A percentile compares a stretch with the other conserved stretches of the same genome.
These are phyloP conservation scores for Chromis chromis DNA, from an alignment of 2,797 vertebrate species.

Conservation along the genomic window DNA sequence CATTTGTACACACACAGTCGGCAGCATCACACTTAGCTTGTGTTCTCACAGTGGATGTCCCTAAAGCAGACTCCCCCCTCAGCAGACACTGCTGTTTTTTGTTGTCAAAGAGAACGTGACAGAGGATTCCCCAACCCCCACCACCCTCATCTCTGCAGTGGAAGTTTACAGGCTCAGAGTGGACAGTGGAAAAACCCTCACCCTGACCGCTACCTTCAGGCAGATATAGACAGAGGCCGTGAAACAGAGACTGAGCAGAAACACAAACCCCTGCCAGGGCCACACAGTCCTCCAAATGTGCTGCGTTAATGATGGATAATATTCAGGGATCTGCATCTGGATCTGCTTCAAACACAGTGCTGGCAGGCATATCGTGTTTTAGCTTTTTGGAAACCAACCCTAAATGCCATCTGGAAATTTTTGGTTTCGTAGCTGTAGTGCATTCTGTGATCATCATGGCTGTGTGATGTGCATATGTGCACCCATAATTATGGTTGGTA, in stretches of 20 bases:
- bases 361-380: background rate
- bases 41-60: background rate
- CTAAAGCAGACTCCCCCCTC: background rate
- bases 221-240: conserved; percentile 26
- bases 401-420: background rate
- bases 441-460: background rate
- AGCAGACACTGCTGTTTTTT: conserved; percentile 14
- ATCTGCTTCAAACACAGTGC: background rate
- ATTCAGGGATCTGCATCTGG: conserved; percentile 5
- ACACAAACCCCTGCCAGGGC: conserved; percentile 2
- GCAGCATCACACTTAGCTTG: background rate
- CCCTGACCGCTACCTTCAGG: conserved; percentile 48
- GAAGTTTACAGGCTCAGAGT: conserved; percentile 74
- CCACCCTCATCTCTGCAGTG: conserved; percentile 62
- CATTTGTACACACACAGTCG: background rate
- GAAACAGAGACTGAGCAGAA: conserved; percentile 9
- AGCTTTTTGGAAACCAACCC: background rate
- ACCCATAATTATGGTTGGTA: no score
- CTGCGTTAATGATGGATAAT: background rate
- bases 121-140: conserved; percentile 43
- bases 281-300: conserved; percentile 11
- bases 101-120: conserved; percentile 26
- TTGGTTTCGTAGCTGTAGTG: background rate
- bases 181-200: conserved; percentile 81
- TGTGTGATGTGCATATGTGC: no score